Base-by-base conservation (phyloP, 2,888 invertebrate genomes). In the Cerastis rubricosa region DNA sequence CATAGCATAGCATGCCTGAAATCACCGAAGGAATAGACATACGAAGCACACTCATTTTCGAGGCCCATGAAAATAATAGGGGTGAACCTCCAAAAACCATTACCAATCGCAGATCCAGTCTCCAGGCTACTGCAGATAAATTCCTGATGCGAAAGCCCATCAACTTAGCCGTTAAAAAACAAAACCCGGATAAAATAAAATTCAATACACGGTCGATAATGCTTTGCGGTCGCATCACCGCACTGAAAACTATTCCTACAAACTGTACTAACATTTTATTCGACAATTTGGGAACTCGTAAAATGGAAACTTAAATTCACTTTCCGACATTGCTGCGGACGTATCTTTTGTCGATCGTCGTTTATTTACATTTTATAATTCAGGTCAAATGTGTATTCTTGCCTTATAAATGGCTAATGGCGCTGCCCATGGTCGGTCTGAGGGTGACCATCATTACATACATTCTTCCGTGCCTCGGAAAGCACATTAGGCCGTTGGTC, bases 221-320 rank as follows among this genome's bases (percentile, higher is more conserved):
- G 63, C 40, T 1, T 51, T 47, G 83, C 14, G 71, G 71, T 75
- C 75, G 25, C 71, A 65, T 70, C 59, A 67, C 35, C 35, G 59
- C 65, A 66, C 68, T 70, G 54, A 73, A 80, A 84, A 84, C 78
- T 81, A 73, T 71, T 49, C 70, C 65, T 65, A 61, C 45, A 57
- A 74, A 75, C n/a, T 51, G 65, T 65, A 66, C 47, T 78, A 81
- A 81, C 84, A 84, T 73, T 73, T 78, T 81, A 80, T 84, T 80
- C 47, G 63, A 71, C 78, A 11, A 49, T 81, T 81, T 81, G 14
- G 49, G 40, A 81, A 74, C 71, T 74, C 74, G 72, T 84, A 81
- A 77, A 77, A 66, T 54, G 67, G 25, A 72, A 83, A 83, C 64
- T 83, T 80, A n/a, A n/a, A 80, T 80, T 83, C 65, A 76, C 59